Evolutionary conservation across 2,113 vertebrate genomes (phyloP).

Genomic region (Acanthochromis polyacanthus): DNA sequence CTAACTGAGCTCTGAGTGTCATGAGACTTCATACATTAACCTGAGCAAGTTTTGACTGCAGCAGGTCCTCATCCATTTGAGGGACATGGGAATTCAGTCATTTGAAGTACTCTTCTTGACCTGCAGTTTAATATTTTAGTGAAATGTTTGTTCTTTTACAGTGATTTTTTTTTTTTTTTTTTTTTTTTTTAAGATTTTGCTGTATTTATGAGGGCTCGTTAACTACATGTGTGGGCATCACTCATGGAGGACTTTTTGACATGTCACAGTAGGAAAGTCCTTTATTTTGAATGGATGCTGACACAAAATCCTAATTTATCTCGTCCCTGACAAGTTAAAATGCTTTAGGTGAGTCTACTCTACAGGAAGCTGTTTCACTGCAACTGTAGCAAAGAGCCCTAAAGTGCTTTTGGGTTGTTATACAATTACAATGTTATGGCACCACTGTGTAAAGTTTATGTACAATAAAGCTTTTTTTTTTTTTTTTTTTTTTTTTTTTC

Average conservation of each 20-base stretch:
- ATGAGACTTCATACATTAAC: slow-evolving; percentile 1
- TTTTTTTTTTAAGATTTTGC: no score
- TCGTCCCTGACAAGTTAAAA: neutral
- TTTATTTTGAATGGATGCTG: no score
- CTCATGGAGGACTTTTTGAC: neutral
- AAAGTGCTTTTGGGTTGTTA: slow-evolving; percentile 19
- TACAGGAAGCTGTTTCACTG: neutral
- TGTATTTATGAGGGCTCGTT: no score
- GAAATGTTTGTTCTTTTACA: neutral
- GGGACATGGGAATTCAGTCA: no score
- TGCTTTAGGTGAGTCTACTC: neutral
- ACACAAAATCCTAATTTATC: no score
- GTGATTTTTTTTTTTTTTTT: neutral
- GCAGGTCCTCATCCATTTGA: neutral
- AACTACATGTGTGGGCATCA: no score
- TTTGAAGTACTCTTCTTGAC: no score
- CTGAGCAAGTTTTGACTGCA: neutral
- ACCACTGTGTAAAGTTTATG: slow-evolving; percentile 27
- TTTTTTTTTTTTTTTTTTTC: no score
- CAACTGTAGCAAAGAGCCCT: neutral
- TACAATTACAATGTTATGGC: slow-evolving; percentile 8
- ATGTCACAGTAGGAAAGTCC: neutral
- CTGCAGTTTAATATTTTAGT: no score
- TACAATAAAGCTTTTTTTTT: slow-evolving; percentile 49
- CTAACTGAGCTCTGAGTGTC: neutral